Percentiles rank a stretch among this genome's conserved stretches.
Conservation (phyloP, 2,113 vertebrate genomes). For the Ictalurus furcatus region DNA sequence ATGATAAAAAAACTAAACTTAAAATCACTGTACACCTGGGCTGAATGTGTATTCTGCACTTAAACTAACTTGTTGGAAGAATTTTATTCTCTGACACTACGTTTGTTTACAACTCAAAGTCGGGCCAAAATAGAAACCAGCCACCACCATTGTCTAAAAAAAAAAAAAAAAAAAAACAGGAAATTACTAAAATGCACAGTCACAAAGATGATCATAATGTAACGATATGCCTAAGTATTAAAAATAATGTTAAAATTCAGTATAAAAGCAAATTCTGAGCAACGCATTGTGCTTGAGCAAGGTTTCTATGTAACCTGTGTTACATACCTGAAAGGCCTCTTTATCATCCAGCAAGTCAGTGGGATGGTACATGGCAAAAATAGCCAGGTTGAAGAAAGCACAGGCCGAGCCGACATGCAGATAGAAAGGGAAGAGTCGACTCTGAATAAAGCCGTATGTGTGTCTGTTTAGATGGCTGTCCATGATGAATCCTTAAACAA, state of each 20-base stretch:
- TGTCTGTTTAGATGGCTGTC: constrained; percentile 77
- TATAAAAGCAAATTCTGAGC: neutral
- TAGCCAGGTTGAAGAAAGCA: constrained; percentile 80
- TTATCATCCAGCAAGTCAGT: constrained; percentile 70
- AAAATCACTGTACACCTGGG: neutral
- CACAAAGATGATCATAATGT: neutral
- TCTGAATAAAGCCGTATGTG: constrained; percentile 77
- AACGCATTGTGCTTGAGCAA: neutral
- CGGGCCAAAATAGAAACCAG: neutral
- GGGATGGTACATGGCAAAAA: constrained; percentile 77
- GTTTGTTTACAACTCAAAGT: neutral
- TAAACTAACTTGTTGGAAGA: neutral
- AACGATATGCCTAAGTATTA: neutral
- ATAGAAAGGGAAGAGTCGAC: constrained; percentile 79
- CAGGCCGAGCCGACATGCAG: constrained; percentile 77
- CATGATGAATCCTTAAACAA: constrained; percentile 76
- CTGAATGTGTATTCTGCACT: neutral
- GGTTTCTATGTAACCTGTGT: neutral
- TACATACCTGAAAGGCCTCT: constrained; percentile 72
- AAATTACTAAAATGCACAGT: neutral
- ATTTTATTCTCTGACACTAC: neutral
- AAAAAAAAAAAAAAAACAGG: neutral
- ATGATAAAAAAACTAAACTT: neutral
- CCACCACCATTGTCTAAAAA: neutral
- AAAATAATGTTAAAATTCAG: neutral